Evolutionary conservation across 2,888 invertebrate genomes (phyloP).

Genomic region (Acleris literana): DNA sequence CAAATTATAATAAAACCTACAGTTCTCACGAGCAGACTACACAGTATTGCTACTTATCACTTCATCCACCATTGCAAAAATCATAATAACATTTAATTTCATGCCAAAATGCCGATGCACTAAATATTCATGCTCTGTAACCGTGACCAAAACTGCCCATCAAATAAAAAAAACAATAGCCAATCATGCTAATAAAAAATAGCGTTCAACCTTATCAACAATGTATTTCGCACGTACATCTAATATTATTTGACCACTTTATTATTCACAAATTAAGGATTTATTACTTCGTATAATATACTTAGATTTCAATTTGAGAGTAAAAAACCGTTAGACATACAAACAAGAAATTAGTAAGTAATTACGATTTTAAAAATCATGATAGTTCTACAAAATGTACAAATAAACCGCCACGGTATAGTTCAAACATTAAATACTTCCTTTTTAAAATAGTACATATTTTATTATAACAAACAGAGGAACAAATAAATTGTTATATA

Average conservation of each 20-base stretch:
- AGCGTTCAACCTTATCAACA: background rate
- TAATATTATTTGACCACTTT: background rate
- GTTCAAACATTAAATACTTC: no score
- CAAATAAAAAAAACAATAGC: conserved; percentile 9
- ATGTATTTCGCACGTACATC: conserved; percentile 3
- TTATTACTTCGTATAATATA: no score
- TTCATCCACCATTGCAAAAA: no score
- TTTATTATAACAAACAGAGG: background rate
- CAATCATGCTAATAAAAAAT: conserved; percentile 18
- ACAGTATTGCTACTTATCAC: no score
- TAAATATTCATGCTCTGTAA: conserved; percentile 11
- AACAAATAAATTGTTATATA: background rate
- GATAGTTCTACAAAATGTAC: no score
- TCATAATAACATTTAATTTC: background rate
- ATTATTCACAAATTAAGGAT: no score
- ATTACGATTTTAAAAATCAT: no score
- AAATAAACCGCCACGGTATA: no score
- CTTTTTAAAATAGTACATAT: no score
- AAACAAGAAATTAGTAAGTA: conserved; percentile 12
- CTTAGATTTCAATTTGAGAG: no score
- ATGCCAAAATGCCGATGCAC: conserved; percentile 29
- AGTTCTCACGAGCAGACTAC: no score
- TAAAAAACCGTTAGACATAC: conserved; percentile 4
- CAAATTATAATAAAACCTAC: no score
- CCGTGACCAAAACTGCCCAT: conserved; percentile 9